phyloP scores from a whole-genome alignment of 2,888 invertebrate species.

The Thymelicus lineola region DNA sequence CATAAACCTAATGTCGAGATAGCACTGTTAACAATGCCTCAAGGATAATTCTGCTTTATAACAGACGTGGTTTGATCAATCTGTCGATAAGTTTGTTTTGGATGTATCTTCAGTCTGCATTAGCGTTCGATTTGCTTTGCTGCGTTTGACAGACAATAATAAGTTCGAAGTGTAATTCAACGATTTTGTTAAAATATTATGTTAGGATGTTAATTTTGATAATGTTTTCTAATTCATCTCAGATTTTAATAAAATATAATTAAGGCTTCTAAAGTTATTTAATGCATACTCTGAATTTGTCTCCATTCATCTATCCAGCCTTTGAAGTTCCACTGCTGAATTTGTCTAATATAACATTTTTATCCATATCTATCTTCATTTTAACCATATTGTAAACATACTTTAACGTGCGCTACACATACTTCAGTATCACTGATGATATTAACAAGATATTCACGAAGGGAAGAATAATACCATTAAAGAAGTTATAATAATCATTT shows the following conservation, averaged over 20 bases:
- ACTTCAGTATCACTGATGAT: neutral
- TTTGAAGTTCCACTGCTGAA: too few relatives aligned
- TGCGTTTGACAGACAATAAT: constrained; percentile 7
- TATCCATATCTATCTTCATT: too few relatives aligned
- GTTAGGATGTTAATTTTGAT: too few relatives aligned
- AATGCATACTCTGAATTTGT: too few relatives aligned
- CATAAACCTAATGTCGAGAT: constrained; percentile 64
- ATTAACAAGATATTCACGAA: neutral
- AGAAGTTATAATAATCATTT: constrained; percentile 29
- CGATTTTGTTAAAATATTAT: too few relatives aligned
- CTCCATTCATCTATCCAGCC: too few relatives aligned
- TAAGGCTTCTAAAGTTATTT: too few relatives aligned
- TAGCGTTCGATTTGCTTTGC: constrained; percentile 8
- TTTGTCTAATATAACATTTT: too few relatives aligned
- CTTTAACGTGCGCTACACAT: too few relatives aligned
- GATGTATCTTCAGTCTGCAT: constrained; percentile 25
- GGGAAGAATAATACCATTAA: neutral
- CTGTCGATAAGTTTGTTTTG: constrained; percentile 34
- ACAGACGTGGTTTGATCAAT: constrained; percentile 39
- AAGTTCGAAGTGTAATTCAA: constrained; percentile 6
- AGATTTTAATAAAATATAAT: too few relatives aligned
- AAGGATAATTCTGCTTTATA: constrained; percentile 64
- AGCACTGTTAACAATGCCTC: constrained; percentile 62
- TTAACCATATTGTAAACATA: too few relatives aligned
- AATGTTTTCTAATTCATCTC: too few relatives aligned